Base-by-base conservation (phyloP, 2,797 vertebrate genomes). In the Acridotheres tristis region DNA sequence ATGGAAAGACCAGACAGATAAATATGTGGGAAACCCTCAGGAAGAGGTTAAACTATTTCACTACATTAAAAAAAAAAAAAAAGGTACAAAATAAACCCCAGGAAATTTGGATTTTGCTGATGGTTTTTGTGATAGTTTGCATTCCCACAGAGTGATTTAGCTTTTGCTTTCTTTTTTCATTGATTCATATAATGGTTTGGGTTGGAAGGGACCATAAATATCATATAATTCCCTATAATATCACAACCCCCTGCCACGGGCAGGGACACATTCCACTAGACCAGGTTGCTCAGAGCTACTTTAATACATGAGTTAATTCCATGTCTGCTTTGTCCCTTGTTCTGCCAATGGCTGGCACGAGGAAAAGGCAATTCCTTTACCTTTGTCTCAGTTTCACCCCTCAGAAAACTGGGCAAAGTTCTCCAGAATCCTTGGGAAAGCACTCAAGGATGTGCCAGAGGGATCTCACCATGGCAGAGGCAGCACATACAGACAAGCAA, bases 401-500 rank as follows among this genome's bases (percentile, higher is more conserved):
- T 30, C 74, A 71, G 40, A 82, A 94, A 73, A 63, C 4, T 4
- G 42, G 36, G 2, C 8, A 19, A 67, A 89, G 25, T 11, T 45
- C 47, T 75, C 32, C 38, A 71, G n/a, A 51, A 18, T 42, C 26
- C 26, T 61, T n/a, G 80, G 22, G 34, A 73, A 76, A 67, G 16
- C 22, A 4, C 32, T 63, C 29, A 47, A 69, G 53, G 43, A 36
- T 26, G 15, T 53, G n/a, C 19, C 59, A 38, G 9, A 10, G 18
- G 5, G 29, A 40, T n/a, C 9, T 50, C 26, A 0, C 48, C 1
- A 0, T 11, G 62, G 38, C 3, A 9, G 36, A 68, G 47, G 26
- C 83, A 76, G 45, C 77, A n/a, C 66, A 48, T 0, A 3, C 5
- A 50, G 48, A 17, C n/a, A 67, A 45, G 23, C 76, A 76, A 82